Evolutionary conservation across 2,797 vertebrate species (phyloP).

Genomic region (Alca torda): DNA sequence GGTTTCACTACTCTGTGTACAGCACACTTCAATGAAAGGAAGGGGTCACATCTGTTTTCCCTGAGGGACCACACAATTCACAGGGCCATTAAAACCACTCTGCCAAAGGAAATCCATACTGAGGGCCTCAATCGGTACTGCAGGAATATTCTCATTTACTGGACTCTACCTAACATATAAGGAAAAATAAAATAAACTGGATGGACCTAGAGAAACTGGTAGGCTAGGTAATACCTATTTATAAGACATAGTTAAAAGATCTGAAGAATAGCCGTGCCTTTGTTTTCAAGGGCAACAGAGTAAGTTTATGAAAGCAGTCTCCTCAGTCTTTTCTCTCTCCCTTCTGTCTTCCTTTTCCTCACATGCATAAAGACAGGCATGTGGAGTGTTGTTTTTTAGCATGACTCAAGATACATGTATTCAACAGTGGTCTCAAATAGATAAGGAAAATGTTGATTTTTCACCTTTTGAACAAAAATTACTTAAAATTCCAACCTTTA

Average conservation of each 20-base stretch:
- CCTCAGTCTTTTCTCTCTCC: not conserved
- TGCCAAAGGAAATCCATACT: not conserved
- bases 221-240: not conserved
- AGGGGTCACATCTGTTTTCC: not conserved
- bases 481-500: not conserved
- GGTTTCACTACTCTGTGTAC: not conserved
- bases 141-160: not conserved
- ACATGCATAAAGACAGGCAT: not conserved
- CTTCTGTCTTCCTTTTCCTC: not conserved
- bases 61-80: not conserved
- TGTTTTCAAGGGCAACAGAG: not conserved
- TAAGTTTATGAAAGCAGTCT: not conserved
- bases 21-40: not conserved
- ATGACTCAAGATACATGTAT: not conserved
- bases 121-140: not conserved
- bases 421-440: not conserved
- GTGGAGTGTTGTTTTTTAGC: not conserved
- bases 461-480: not conserved
- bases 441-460: not conserved
- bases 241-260: not conserved
- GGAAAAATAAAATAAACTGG: not conserved
- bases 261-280: not conserved
- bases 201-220: not conserved
- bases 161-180: not conserved
- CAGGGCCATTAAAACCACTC: not conserved